These are phyloP conservation scores for Cryptotis parvus DNA, from an alignment of 2,113 vertebrate genomes.

Conservation along the genomic window DNA sequence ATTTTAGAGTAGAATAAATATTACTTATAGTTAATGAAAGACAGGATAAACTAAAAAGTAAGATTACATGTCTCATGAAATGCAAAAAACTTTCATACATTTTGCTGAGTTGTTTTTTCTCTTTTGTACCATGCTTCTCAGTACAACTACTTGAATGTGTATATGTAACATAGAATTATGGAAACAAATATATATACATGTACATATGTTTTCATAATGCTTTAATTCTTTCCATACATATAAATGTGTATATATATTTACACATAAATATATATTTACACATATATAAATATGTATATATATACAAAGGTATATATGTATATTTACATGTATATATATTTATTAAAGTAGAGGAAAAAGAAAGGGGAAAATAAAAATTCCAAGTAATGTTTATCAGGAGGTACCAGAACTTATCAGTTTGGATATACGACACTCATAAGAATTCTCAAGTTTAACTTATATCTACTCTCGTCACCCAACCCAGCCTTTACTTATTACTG, in stretches of 20 bases:
- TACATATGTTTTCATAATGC: no score
- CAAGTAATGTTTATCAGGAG: background rate
- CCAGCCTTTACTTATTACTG: background rate
- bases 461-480: background rate
- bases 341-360: background rate
- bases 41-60: background rate
- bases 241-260: no score
- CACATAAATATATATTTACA: no score
- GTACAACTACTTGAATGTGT: background rate
- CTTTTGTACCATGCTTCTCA: background rate
- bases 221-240: no score
- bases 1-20: background rate
- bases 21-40: constrained; percentile 43
- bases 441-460: background rate
- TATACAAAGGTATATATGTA: no score
- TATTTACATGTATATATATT: background rate
- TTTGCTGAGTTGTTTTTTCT: background rate
- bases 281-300: no score
- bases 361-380: background rate
- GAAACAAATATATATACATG: background rate
- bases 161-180: background rate
- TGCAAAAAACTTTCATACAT: background rate
- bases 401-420: background rate
- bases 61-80: constrained; percentile 6
- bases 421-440: background rate